Percentiles rank a stretch among this genome's conserved stretches.
Evolutionary conservation across 2,797 vertebrate species (phyloP).

Genomic region (Morus bassanus): DNA sequence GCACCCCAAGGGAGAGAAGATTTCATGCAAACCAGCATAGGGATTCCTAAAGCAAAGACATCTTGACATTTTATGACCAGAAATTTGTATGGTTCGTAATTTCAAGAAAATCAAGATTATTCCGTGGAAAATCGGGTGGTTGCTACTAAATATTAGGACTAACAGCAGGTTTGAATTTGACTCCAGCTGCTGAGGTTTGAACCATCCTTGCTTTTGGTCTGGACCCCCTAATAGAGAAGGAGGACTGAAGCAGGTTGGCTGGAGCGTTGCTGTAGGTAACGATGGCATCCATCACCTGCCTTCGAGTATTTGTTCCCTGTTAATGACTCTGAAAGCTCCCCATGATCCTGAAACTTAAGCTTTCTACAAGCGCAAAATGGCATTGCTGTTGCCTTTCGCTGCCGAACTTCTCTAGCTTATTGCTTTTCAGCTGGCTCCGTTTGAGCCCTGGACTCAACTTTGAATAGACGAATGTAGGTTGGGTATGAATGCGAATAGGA

Average conservation of each 20-base stretch:
- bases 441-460: background rate
- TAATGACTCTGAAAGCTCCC: background rate
- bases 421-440: background rate
- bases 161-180: background rate
- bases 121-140: background rate
- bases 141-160: background rate
- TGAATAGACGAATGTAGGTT: background rate
- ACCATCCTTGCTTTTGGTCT: background rate
- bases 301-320: background rate
- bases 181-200: background rate
- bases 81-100: background rate
- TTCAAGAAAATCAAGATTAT: background rate
- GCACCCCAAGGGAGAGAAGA: background rate
- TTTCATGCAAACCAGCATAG: background rate
- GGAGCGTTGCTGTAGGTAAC: background rate
- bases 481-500: background rate
- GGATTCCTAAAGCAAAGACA: background rate
- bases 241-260: background rate
- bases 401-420: background rate
- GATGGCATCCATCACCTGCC: background rate
- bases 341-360: background rate
- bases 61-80: rapidly evolving
- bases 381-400: background rate
- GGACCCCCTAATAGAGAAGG: background rate
- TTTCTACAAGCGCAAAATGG: background rate